Conservation (phyloP, 2,113 vertebrate species). For the Barbus barbus region DNA sequence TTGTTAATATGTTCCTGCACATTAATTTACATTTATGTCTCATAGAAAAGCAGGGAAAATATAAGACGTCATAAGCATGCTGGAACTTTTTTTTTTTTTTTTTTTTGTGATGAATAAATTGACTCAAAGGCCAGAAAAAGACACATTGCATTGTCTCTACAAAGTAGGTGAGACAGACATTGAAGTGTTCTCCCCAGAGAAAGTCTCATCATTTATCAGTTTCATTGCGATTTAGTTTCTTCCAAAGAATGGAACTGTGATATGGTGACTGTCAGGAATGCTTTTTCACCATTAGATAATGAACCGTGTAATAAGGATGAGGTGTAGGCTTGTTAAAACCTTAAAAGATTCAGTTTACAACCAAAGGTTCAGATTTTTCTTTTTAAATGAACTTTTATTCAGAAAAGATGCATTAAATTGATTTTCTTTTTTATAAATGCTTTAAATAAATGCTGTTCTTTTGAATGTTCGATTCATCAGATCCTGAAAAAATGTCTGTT, state of each 20-base stretch:
- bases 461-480: background rate
- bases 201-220: background rate
- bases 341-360: background rate
- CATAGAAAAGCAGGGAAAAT: background rate
- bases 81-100: background rate
- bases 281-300: background rate
- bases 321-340: background rate
- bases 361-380: background rate
- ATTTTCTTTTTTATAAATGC: background rate
- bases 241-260: background rate
- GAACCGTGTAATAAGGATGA: background rate
- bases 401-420: background rate
- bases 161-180: background rate
- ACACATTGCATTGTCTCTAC: background rate
- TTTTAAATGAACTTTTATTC: background rate
- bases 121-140: background rate
- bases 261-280: background rate
- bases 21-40: slow-evolving; percentile 22
- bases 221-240: background rate
- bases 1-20: slow-evolving; percentile 9
- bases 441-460: background rate
- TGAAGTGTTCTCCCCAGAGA: background rate
- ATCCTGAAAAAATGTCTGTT: background rate
- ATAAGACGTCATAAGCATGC: background rate
- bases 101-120: background rate